A percentile compares a stretch with the other conserved stretches of the same genome.
Conservation (phyloP, 2,113 vertebrate genomes). For the Heterotis niloticus region DNA sequence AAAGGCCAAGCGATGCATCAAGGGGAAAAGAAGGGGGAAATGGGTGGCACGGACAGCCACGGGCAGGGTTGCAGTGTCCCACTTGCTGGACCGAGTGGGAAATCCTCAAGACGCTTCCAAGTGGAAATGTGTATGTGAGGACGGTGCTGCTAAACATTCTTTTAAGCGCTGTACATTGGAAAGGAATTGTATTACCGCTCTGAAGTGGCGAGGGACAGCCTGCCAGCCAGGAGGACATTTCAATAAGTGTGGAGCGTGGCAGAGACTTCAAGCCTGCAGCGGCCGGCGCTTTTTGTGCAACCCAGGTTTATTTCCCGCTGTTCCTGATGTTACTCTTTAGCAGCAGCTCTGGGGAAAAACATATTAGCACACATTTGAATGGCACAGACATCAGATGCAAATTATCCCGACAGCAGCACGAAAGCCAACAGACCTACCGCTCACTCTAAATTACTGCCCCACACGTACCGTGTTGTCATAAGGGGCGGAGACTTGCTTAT, state of each 20-base stretch:
- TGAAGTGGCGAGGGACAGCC: conserved; percentile 17
- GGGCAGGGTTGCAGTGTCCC: conserved; percentile 13
- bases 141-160: neutral
- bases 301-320: conserved; percentile 45
- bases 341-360: neutral
- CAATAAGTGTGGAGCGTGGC: conserved; percentile 16
- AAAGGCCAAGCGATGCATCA: conserved; percentile 19
- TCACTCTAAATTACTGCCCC: no score
- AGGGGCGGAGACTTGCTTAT: no score
- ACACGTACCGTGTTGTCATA: no score
- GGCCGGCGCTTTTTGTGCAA: conserved; percentile 40
- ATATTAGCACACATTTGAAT: no score
- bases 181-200: conserved; percentile 14
- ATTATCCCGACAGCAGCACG: neutral
- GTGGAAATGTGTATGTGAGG: neutral
- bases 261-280: conserved; percentile 22
- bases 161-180: conserved; percentile 15
- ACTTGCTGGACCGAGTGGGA: neutral
- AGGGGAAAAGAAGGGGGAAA: conserved; percentile 12
- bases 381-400: neutral
- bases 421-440: neutral
- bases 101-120: conserved; percentile 1
- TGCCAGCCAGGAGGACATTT: conserved; percentile 18
- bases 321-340: conserved; percentile 50
- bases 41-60: conserved; percentile 24